Percentiles rank a stretch among this genome's conserved stretches.
Conservation (phyloP, 2,888 invertebrate genomes). For the Drosophila anomelani region DNA sequence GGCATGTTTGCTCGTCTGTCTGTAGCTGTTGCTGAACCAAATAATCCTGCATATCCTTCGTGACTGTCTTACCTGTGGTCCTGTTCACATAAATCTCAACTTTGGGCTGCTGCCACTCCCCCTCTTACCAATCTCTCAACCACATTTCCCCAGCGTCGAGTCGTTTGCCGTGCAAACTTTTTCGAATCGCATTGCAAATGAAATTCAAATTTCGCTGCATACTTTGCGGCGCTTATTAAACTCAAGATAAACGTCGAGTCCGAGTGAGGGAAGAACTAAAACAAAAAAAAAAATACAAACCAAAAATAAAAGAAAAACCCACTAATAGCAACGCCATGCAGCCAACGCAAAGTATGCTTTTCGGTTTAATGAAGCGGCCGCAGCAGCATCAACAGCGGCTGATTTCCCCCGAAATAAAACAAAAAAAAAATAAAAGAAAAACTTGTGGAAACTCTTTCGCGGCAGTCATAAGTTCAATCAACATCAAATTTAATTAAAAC, state of each 20-base stretch:
- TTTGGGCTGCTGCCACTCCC: background rate
- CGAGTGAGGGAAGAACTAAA: background rate
- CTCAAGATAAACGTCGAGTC: slow-evolving; percentile 19
- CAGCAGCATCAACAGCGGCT: slow-evolving; percentile 26
- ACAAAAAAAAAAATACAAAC: background rate
- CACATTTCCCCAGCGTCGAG: slow-evolving; percentile 11
- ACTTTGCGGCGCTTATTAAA: slow-evolving; percentile 43
- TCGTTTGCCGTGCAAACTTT: slow-evolving; percentile 9
- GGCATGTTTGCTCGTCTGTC: slow-evolving; percentile 18
- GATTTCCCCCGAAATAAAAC: slow-evolving; percentile 11
- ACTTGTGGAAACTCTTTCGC: slow-evolving; percentile 37
- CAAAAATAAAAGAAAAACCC: slow-evolving; percentile 9
- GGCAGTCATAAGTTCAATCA: slow-evolving; percentile 73
- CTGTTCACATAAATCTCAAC: slow-evolving; percentile 34
- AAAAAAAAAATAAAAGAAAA: slow-evolving; percentile 8
- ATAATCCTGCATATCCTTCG: slow-evolving; percentile 13
- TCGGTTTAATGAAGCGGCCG: slow-evolving; percentile 48
- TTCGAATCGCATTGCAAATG: slow-evolving; percentile 23
- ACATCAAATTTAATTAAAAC: slow-evolving; percentile 76
- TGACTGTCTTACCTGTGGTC: slow-evolving; percentile 25
- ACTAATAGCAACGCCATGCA: slow-evolving; percentile 40
- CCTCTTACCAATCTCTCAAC: background rate
- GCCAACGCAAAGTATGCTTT: slow-evolving; percentile 43
- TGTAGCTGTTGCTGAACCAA: slow-evolving; percentile 9
- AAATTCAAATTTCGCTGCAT: slow-evolving; percentile 42